Evolutionary conservation across 1,140 invertebrate species (phyloP).

Genomic region (Rhynchophorus ferrugineus): DNA sequence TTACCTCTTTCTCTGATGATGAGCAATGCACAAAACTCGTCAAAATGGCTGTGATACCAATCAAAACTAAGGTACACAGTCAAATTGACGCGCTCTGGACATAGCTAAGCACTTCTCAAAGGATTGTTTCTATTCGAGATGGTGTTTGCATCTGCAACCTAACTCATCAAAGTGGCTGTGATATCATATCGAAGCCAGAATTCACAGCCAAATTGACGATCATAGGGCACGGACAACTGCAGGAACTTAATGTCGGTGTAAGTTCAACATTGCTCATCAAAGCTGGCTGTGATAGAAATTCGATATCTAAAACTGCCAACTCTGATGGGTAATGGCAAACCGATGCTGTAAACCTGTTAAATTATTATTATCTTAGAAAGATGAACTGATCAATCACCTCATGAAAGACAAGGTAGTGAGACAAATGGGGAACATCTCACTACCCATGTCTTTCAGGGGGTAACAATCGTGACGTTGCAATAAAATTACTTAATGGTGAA

Average conservation of each 20-base stretch:
- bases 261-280: constrained; percentile 66
- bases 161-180: constrained; percentile 78
- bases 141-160: constrained; percentile 35
- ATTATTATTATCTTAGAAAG: neutral
- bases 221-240: constrained; percentile 39
- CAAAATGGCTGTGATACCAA: constrained; percentile 87
- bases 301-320: constrained; percentile 64
- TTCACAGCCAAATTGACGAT: constrained; percentile 67
- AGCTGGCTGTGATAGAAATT: constrained; percentile 73
- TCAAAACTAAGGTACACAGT: constrained; percentile 63
- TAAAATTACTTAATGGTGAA: constrained; percentile 8
- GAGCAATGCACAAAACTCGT: constrained; percentile 55
- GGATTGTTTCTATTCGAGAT: neutral
- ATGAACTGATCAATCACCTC: constrained; percentile 11
- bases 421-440: constrained; percentile 75
- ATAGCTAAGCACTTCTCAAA: neutral
- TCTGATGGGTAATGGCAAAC: constrained; percentile 51
- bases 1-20: too few species aligned
- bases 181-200: constrained; percentile 55
- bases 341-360: neutral
- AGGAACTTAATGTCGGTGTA: constrained; percentile 1
- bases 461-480: constrained; percentile 16
- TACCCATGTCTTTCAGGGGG: constrained; percentile 89
- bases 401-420: constrained; percentile 95
- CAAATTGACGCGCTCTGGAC: constrained; percentile 63